Percentiles rank a stretch among this genome's conserved stretches.
These are phyloP conservation scores for Colletes gigas DNA, from an alignment of 1,140 invertebrate species.

Conservation along the genomic window DNA sequence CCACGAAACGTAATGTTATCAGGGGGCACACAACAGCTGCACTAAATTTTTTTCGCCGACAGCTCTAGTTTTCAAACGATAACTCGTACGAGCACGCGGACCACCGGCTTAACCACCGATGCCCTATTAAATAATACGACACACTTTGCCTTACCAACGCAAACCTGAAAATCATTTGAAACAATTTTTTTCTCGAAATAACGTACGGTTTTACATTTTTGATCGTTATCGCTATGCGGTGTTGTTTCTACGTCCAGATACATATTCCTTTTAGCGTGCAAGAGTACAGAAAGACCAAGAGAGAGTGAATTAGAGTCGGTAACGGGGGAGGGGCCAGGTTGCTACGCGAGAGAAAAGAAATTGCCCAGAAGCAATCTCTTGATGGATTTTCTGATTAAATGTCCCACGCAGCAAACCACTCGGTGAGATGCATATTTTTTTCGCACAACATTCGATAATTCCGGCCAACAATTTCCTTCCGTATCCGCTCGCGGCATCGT, in stretches of 20 bases:
- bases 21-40: constrained; percentile 33
- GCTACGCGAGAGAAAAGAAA: constrained; percentile 37
- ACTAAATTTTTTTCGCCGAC: constrained; percentile 49
- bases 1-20: constrained; percentile 52
- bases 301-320: background rate
- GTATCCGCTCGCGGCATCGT: background rate
- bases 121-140: constrained; percentile 33
- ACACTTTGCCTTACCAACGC: background rate
- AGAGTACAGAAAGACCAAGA: background rate
- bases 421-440: constrained; percentile 21
- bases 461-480: constrained; percentile 25
- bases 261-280: no score
- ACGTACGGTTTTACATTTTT: no score
- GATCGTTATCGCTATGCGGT: no score
- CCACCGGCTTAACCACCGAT: constrained; percentile 20
- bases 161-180: no score
- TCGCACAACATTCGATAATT: constrained; percentile 41
- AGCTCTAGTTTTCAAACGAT: constrained; percentile 47
- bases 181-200: no score
- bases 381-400: constrained; percentile 54
- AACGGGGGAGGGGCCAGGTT: background rate
- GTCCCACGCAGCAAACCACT: constrained; percentile 32
- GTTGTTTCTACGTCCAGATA: no score
- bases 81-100: background rate
- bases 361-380: constrained; percentile 51